Base-by-base conservation (phyloP, 2,113 vertebrate genomes). In the Elephantulus edwardii region DNA sequence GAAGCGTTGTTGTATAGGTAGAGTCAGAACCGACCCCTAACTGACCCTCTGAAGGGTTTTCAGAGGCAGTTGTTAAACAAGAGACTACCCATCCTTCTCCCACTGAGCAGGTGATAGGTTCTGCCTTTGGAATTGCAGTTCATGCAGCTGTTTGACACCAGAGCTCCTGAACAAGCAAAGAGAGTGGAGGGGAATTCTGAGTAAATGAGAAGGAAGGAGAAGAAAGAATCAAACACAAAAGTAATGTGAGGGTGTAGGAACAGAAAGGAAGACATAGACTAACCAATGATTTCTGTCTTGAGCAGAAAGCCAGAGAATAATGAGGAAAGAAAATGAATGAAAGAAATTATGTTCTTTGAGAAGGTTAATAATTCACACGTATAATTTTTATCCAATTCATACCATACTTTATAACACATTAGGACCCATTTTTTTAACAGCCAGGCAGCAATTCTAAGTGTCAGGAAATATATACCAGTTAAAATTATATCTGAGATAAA, bases 181-280 rank as follows among this genome's bases (percentile, higher is more conserved):
- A 8, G 13, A 92, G 44, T 24, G 38, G 40, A 64, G 5, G 54
- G 40, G 77, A 81, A 71, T 26, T 30, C n/a, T 35, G 28, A 44
- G 38, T 48, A 26, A 81, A 58, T 24, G 1, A 44, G 40, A 52
- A 72, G 66, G 22, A 3, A 17, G 40, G 28, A 75, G 24, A 16
- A 42, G 40, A 64, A 46, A 60, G 35, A 75, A 17, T 1, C 24
- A 28, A 33, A 35, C 0, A 20, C 26, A n/a, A 20, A 14, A 6
- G 8, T 22, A 5, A n/a, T 28, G 77, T 91, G 85, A 75, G 70
- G 78, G 83, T 93, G 78, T 8, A 33, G 30, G 91, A 96, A 91
- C 79, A 93, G 91, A 95, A 92, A 95, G 91, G 94, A 93, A 97
- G 95, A 96, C 94, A 86, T 58, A 70, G 91, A 95, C 95, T 93